Percentiles rank a stretch among this genome's conserved stretches.
These are phyloP conservation scores for Cephalopachus bancanus DNA, from an alignment of 2,797 vertebrate genomes.

Conservation along the genomic window DNA sequence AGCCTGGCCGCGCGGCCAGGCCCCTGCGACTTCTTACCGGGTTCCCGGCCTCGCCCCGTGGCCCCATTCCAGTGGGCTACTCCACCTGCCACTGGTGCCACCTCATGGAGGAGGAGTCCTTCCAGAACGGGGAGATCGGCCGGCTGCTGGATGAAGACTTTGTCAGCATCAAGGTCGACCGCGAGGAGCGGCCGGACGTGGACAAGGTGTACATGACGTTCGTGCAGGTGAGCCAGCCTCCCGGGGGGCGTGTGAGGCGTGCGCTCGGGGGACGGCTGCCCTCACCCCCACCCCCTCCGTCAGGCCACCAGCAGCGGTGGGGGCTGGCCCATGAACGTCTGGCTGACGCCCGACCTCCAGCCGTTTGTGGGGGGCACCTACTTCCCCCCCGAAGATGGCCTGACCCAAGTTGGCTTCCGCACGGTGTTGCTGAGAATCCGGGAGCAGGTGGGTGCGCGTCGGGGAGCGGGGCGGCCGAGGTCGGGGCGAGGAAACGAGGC, in stretches of 20 bases:
- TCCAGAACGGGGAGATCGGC: slow-evolving; percentile 94
- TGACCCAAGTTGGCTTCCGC: slow-evolving; percentile 93
- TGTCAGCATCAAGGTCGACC: slow-evolving; percentile 96
- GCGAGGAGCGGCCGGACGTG: slow-evolving; percentile 97
- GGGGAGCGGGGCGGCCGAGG: rapidly evolving
- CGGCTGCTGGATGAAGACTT: slow-evolving; percentile 95
- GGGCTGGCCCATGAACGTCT: slow-evolving; percentile 98
- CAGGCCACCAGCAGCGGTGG: slow-evolving; percentile 96
- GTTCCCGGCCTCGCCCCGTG: neutral
- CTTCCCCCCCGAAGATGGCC: slow-evolving; percentile 94
- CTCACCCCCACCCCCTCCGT: neutral
- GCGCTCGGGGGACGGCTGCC: rapidly evolving
- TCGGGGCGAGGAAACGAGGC: rapidly evolving
- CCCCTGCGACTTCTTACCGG: neutral
- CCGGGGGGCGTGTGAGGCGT: rapidly evolving
- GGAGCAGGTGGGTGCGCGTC: slow-evolving; percentile 89
- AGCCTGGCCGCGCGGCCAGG: neutral
- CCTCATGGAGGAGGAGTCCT: slow-evolving; percentile 97
- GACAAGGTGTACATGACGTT: slow-evolving; percentile 99
- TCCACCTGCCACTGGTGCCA: slow-evolving; percentile 99
- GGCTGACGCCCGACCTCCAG: slow-evolving; percentile 95
- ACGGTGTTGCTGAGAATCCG: slow-evolving; percentile 93
- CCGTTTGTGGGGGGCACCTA: slow-evolving; percentile 97
- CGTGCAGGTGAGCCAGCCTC: slow-evolving; percentile 90
- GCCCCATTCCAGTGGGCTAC: slow-evolving; percentile 92